Conservation (phyloP, 92 coral and sea anemone genomes). For the Heliopora coerulea region DNA sequence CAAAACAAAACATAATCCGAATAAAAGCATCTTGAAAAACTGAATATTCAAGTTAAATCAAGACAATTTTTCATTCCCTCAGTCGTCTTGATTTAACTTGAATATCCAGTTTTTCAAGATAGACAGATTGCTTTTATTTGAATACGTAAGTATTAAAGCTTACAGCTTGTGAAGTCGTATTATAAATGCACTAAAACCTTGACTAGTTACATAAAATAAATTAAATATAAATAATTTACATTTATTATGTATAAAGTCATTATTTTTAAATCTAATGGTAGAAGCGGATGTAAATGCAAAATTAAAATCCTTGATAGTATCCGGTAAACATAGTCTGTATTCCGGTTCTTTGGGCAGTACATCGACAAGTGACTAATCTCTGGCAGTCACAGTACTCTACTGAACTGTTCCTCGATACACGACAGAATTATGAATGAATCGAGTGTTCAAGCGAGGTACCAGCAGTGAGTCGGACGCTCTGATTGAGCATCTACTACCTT, state of each 20-base stretch:
- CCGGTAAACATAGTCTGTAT: slow-evolving; percentile 11
- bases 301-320: slow-evolving; percentile 27
- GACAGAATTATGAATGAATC: slow-evolving; percentile 14
- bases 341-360: slow-evolving; percentile 8
- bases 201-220: neutral
- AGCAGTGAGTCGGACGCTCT: slow-evolving; percentile 31
- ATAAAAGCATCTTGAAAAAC: too few relatives aligned
- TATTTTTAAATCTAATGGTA: slow-evolving; percentile 12
- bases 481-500: neutral
- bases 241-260: slow-evolving; percentile 45
- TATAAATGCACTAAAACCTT: slow-evolving; percentile 7
- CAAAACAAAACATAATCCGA: too few relatives aligned
- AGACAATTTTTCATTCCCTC: too few relatives aligned
- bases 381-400: slow-evolving; percentile 29
- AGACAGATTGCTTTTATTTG: slow-evolving; percentile 21
- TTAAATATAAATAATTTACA: neutral
- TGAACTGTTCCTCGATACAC: slow-evolving; percentile 39
- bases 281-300: slow-evolving; percentile 25
- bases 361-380: slow-evolving; percentile 1
- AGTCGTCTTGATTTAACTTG: too few relatives aligned
- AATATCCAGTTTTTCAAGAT: too few relatives aligned
- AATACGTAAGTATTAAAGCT: slow-evolving; percentile 20
- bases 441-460: slow-evolving; percentile 13
- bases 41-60: too few relatives aligned
- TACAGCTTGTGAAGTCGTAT: slow-evolving; percentile 39